Evolutionary conservation across 1,140 invertebrate genomes (phyloP), one percentile per base, ranked within the genome.

Genomic region (Frieseomelitta varia): DNA sequence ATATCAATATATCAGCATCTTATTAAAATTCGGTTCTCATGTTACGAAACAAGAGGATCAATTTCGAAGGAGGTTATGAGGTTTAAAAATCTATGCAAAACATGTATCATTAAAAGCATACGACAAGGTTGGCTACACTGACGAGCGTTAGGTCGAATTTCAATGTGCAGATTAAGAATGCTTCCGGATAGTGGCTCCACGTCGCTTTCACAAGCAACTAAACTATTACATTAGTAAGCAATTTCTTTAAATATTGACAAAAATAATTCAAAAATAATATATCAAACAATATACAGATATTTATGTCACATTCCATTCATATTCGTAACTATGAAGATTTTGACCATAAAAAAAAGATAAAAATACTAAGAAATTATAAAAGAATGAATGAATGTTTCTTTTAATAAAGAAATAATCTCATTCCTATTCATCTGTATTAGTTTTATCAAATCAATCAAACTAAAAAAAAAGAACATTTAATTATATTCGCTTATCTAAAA

Each of bases 151-250:
- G 69, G 71, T 85, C 84, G 69, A 85, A 85, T 85, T 82, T 85
- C 84, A 85, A 85, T 82, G 79, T 81, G 63, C 55, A 75, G 72
- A 81, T 85, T 79, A 81, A 85, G 63, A 80, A 75, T 76, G 73
- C 65, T 81, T 81, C 84, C 79, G 79, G 79, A 85, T 81, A 81
- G 77, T 68, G 78, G 78, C 78, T 85, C 61, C 39, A 71, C 58
- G 69, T 69, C 61, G 79, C 84, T 85, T 85, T 81, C 79, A 85
- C 84, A 58, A 85, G 27, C 78, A 71, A 65, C 78, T 56, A 47
- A 74, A 67, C 39, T 80, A 56, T 84, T 61, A 14, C 21, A 72
- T 79, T 72, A 67, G 56, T 74, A 67, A 84, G 47, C 77, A 19
- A 67, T n/a, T 51, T 15, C 1, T 39, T 69, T n/a, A 61, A 78